Conservation (phyloP, 2,797 vertebrate genomes). For the Dryobates pubescens region DNA sequence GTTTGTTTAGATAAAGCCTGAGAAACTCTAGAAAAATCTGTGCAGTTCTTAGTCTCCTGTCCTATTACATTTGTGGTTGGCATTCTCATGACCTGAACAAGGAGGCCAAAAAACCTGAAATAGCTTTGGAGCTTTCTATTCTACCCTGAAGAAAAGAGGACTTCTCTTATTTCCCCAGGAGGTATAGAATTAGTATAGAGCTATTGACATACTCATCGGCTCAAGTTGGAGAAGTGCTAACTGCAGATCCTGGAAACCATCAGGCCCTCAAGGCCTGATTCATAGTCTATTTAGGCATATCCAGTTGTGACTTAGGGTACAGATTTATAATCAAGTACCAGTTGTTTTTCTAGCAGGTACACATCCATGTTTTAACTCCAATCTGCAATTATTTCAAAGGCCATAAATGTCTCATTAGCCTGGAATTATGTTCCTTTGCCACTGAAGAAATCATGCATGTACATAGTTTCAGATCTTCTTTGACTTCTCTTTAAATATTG, state of each 20-base stretch:
- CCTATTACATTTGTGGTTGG: background rate
- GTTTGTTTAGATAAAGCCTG: background rate
- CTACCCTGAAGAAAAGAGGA: background rate
- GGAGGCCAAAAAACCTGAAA: background rate
- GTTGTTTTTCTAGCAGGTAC: background rate
- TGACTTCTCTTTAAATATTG: background rate
- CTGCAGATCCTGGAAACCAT: background rate
- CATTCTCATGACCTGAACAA: background rate
- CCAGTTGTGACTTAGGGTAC: background rate
- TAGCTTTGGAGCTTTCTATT: background rate
- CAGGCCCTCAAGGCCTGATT: background rate
- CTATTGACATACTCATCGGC: background rate
- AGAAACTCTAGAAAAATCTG: background rate
- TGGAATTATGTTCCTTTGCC: background rate
- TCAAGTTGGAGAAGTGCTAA: background rate
- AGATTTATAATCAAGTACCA: background rate
- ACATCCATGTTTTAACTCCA: background rate
- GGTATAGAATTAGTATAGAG: background rate
- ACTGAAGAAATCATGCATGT: background rate
- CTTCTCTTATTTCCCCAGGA: background rate
- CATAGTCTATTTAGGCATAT: background rate
- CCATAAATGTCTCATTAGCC: background rate
- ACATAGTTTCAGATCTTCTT: background rate
- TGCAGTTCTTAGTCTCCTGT: background rate
- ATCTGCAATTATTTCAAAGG: constrained; percentile 18